phyloP scores from a whole-genome alignment of 1,140 invertebrate species.

The Drosophila willistoni region DNA sequence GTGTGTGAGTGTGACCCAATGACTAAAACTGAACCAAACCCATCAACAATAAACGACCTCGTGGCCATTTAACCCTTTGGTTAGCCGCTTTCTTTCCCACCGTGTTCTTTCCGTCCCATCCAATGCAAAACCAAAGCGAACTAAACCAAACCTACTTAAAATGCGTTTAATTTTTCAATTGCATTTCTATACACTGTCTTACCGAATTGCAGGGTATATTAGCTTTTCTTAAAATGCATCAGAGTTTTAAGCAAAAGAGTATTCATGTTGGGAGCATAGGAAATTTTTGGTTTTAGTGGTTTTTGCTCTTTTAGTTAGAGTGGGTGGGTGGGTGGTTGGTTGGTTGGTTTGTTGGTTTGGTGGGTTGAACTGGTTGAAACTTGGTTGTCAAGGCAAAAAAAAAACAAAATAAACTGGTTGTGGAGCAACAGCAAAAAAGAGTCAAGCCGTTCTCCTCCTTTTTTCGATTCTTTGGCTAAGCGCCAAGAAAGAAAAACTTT shows the following conservation, averaged over 20 bases:
- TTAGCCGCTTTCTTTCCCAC: constrained; percentile 12
- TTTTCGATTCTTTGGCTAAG: constrained; percentile 52
- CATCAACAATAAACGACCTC: constrained; percentile 59
- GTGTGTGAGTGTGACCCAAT: constrained; percentile 39
- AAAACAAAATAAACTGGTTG: constrained; percentile 63
- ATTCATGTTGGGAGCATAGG: no score
- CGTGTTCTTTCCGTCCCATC: background rate
- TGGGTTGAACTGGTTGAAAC: constrained; percentile 52
- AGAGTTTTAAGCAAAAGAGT: background rate
- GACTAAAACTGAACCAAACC: constrained; percentile 40
- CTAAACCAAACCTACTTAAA: constrained; percentile 58
- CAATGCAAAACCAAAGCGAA: no score
- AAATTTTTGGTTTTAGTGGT: constrained; percentile 17
- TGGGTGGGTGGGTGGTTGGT: constrained; percentile 44
- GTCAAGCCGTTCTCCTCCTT: no score
- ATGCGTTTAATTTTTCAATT: constrained; percentile 62
- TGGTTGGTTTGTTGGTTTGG: no score
- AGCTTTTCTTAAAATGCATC: background rate
- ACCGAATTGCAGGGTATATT: background rate
- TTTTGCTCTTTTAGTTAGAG: constrained; percentile 5
- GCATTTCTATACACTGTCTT: constrained; percentile 48
- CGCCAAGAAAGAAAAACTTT: constrained; percentile 63
- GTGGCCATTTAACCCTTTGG: constrained; percentile 67
- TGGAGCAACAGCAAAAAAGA: constrained; percentile 40
- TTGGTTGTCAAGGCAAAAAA: constrained; percentile 44